Conservation (phyloP, 1,140 invertebrate species). For the Charaxes varanes region DNA sequence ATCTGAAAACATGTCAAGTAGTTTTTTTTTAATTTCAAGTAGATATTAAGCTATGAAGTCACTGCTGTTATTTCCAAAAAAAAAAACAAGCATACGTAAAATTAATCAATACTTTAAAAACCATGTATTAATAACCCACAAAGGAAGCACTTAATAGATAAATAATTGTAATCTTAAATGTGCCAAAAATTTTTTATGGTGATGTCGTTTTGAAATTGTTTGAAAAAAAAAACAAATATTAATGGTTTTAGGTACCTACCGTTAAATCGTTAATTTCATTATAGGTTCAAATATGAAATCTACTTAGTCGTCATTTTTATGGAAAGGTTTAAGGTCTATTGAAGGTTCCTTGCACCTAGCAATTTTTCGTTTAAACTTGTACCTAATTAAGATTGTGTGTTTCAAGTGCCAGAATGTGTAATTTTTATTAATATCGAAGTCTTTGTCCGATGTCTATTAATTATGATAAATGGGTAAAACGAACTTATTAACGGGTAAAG, state of each 20-base stretch:
- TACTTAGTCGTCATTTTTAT: no score
- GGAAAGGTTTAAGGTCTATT: no score
- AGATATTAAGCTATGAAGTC: conserved; percentile 13
- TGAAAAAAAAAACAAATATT: not conserved
- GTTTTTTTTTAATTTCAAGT: not conserved
- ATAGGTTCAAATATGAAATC: no score
- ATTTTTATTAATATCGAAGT: conserved; percentile 10
- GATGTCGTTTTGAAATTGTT: conserved; percentile 1
- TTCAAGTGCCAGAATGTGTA: conserved; percentile 13
- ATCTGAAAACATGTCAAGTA: not conserved
- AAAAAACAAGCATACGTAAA: conserved; percentile 3
- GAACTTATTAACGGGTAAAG: no score
- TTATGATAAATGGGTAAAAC: no score
- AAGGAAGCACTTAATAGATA: not conserved
- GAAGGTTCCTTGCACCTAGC: no score
- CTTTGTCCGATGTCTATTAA: not conserved
- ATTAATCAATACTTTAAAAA: not conserved
- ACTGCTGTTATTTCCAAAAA: conserved; percentile 13
- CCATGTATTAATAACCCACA: conserved; percentile 1
- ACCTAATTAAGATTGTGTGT: conserved; percentile 2
- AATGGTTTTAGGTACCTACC: no score
- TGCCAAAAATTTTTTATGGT: conserved; percentile 3
- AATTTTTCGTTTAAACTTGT: no score
- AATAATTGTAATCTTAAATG: no score
- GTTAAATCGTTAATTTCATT: no score